Conservation (phyloP, 2,113 vertebrate species). For the Eudyptes chrysolophus region DNA sequence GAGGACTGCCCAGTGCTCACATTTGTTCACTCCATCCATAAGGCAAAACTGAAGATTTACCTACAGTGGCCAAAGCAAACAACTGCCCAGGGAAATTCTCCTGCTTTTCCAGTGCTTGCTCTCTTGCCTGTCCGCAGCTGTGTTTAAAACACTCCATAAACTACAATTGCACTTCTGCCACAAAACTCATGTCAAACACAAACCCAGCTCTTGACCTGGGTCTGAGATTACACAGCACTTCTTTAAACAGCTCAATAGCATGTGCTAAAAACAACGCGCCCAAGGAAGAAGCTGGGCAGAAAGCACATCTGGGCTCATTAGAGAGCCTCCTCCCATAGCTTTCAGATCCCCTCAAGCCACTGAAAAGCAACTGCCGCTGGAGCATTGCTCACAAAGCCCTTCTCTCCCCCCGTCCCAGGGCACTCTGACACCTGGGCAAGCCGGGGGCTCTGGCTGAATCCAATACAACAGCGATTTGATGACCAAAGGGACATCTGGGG, state of each 20-base stretch:
- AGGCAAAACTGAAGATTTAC: slow-evolving; percentile 16
- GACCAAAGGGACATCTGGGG: not conserved
- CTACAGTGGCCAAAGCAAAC: slow-evolving; percentile 50
- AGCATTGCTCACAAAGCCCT: not conserved
- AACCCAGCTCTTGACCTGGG: not conserved
- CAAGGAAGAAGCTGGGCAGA: not conserved
- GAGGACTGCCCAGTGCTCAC: not conserved
- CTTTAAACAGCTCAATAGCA: not conserved
- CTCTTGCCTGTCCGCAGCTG: not conserved
- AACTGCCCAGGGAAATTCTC: not conserved
- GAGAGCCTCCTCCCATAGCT: not conserved
- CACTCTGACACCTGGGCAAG: not conserved
- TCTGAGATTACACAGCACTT: accelerated
- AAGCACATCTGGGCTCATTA: not conserved
- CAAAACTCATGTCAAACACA: not conserved
- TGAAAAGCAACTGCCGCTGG: accelerated
- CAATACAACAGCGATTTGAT: accelerated
- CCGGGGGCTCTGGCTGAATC: accelerated
- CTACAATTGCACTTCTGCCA: not conserved
- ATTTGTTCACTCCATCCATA: not conserved
- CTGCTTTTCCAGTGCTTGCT: not conserved
- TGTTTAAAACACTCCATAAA: not conserved
- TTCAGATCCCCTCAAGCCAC: not conserved
- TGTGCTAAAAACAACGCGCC: accelerated
- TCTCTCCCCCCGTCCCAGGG: not conserved